Evolutionary conservation across 2,113 vertebrate genomes (phyloP).

Genomic region (Craseonycteris thonglongyai): DNA sequence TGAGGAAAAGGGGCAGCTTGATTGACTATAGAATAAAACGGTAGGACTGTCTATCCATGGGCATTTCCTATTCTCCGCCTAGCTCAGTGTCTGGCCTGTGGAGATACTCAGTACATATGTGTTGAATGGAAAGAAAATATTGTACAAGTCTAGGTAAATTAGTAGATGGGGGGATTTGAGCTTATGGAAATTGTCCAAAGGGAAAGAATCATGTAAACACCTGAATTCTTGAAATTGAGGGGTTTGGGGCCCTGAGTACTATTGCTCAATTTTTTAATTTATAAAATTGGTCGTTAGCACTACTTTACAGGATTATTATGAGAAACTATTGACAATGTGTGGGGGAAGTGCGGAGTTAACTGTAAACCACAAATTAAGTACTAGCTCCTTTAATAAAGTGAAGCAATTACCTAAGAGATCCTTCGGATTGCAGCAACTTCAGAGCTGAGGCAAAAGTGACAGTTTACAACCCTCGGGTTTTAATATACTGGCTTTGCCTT

Average conservation of each 20-base stretch:
- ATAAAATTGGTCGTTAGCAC: background rate
- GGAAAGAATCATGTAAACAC: background rate
- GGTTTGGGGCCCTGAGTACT: background rate
- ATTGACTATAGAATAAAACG: background rate
- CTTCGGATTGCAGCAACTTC: background rate
- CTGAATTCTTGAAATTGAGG: background rate
- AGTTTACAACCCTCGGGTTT: background rate
- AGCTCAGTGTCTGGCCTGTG: background rate
- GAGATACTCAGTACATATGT: background rate
- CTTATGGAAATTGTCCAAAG: background rate
- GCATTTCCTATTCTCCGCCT: background rate
- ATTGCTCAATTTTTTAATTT: background rate
- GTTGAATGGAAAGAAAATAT: background rate
- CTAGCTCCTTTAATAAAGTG: background rate
- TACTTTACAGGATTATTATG: background rate
- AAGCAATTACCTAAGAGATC: background rate
- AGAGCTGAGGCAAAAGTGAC: background rate
- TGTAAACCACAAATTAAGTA: background rate
- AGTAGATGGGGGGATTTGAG: background rate
- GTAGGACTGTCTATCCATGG: background rate
- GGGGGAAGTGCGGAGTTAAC: background rate
- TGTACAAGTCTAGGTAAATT: background rate
- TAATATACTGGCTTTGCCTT: background rate
- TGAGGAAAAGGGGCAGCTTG: background rate
- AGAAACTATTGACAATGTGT: background rate